A percentile compares a stretch with the other conserved stretches of the same genome.
Conservation (phyloP, 2,888 invertebrate genomes). For the Heliconius ethilla region DNA sequence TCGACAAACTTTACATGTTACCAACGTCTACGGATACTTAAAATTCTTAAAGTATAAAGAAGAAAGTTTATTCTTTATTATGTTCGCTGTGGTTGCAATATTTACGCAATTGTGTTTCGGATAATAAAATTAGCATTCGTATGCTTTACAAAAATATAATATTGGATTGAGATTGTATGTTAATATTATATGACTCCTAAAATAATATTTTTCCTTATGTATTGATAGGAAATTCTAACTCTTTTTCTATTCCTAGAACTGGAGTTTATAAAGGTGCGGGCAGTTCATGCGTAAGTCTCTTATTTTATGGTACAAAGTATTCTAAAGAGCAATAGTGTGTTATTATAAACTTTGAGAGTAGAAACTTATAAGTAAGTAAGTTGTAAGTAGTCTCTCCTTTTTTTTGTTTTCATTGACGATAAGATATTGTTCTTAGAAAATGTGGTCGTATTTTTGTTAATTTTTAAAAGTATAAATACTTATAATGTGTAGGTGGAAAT, state of each 20-base stretch:
- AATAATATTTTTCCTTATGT: neutral
- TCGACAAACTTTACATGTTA: conserved; percentile 44
- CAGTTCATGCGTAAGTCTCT: conserved; percentile 37
- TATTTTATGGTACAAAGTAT: conserved; percentile 18
- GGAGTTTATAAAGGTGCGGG: conserved; percentile 13
- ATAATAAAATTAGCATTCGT: conserved; percentile 17
- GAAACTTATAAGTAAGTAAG: conserved; percentile 35
- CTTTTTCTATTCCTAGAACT: neutral
- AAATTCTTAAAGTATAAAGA: neutral
- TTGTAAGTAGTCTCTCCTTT: conserved; percentile 52
- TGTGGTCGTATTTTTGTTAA: neutral
- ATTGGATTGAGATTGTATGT: neutral
- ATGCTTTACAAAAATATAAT: neutral
- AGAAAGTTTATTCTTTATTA: neutral
- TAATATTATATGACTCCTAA: neutral
- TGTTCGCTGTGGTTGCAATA: neutral
- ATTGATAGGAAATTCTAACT: neutral
- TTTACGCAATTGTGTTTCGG: neutral
- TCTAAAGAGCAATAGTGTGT: conserved; percentile 42
- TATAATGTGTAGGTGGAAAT: neutral
- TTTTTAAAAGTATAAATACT: neutral
- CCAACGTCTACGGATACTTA: conserved; percentile 31
- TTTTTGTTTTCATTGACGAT: conserved; percentile 40
- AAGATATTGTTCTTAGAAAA: neutral
- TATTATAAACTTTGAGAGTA: conserved; percentile 52